A percentile compares a stretch with the other conserved stretches of the same genome.
Conservation (phyloP, 1,140 invertebrate species). For the Phortica variegata region DNA sequence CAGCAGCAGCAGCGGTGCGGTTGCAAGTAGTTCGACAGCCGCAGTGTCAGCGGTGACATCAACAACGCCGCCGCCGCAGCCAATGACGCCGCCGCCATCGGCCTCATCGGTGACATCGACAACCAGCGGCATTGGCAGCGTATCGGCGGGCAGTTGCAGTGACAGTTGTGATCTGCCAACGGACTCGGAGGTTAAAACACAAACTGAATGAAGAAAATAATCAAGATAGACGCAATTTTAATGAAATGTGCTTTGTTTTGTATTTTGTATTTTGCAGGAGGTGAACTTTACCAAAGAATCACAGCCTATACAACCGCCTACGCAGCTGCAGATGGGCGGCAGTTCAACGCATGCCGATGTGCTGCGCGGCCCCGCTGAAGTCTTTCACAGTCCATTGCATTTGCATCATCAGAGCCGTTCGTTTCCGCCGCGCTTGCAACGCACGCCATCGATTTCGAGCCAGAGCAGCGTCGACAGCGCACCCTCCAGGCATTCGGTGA, state of each 20-base stretch:
- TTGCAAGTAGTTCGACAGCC: slow-evolving; percentile 24
- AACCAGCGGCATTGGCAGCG: slow-evolving; percentile 53
- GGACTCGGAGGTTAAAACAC: slow-evolving; percentile 46
- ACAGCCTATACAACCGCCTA: slow-evolving; percentile 62
- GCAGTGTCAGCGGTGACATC: slow-evolving; percentile 54
- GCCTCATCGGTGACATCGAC: slow-evolving; percentile 53
- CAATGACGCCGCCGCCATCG: slow-evolving; percentile 52
- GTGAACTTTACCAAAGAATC: slow-evolving; percentile 68
- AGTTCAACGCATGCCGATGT: slow-evolving; percentile 50
- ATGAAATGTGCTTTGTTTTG: slow-evolving; percentile 3
- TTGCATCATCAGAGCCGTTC: slow-evolving; percentile 55
- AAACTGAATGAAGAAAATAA: no score
- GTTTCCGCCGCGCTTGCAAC: slow-evolving; percentile 59
- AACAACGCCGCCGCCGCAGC: slow-evolving; percentile 59
- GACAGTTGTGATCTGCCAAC: slow-evolving; percentile 54
- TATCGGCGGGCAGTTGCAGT: slow-evolving; percentile 49
- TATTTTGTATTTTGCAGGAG: slow-evolving; percentile 59
- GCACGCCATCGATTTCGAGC: slow-evolving; percentile 77
- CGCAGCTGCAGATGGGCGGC: slow-evolving; percentile 27
- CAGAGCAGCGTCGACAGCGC: slow-evolving; percentile 76
- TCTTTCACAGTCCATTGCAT: slow-evolving; percentile 52
- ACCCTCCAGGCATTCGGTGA: slow-evolving; percentile 66
- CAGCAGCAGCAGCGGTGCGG: slow-evolving; percentile 50
- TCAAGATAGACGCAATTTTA: neutral
- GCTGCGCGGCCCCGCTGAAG: slow-evolving; percentile 43